Base-by-base conservation (phyloP, 2,888 invertebrate genomes). In the Didymodactylos carnosus region DNA sequence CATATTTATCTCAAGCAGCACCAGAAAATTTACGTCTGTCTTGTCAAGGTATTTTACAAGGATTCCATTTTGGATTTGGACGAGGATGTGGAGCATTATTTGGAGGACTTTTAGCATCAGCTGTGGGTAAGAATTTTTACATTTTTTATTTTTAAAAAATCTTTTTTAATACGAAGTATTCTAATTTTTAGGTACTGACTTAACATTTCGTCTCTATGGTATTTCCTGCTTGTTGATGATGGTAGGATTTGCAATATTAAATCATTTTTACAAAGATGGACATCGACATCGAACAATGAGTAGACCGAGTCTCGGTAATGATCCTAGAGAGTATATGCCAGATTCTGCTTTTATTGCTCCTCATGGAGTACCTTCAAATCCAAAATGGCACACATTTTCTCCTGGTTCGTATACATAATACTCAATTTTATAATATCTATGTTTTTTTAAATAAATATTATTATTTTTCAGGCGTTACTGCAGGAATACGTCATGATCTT, bases 51-150 rank as follows among this genome's bases (percentile, higher is more conserved):
- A 93, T 97, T 71, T 87, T 98, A 72, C 89, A 91, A 85, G 91
- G 94, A 7, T 88, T 97, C 76, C 97, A 97, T 84, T 95, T 97
- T 84, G 95, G 97, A 5, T 87, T 95, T 78, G 97, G 97, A 0
- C 88, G 95, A 79, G 97, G 95, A 76, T 92, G 94, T 84, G 98
- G 97, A 73, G 94, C 95, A 39, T 91, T 98, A 70, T 87, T 93
- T 77, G 92, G 92, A 53, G 91, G 91, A 76, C 84, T 88, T 75
- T 85, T 89, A 77, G 88, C 89, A 76, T 85, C 87, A 62, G 84
- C 85, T 78, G 87, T 86, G 77, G 89, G 89, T 88, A 62, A 11
- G 5, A 35, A 35, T 3, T 0, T 23, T n/a, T 43, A 16, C 19
- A 19, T 11, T 49, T 14, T 11, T 11, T 23, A 8, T 23, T 7